Evolutionary conservation across 2,113 vertebrate genomes (phyloP).

Genomic region (Heteronetta atricapilla): DNA sequence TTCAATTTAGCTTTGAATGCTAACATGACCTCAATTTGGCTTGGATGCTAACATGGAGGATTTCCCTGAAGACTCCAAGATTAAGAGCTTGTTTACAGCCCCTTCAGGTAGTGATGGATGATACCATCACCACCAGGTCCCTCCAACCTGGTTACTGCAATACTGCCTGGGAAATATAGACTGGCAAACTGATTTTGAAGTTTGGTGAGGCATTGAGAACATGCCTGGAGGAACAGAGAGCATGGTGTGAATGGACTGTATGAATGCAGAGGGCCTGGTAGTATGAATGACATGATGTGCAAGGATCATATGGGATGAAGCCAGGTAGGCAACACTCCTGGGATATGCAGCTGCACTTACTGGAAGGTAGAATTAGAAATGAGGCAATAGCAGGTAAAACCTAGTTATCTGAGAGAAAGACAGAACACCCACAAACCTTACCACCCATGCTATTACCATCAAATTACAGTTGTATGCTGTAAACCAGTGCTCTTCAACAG

Average conservation of each 20-base stretch:
- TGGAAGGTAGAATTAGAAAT: not conserved
- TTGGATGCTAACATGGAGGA: constrained; percentile 11
- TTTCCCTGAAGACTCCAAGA: not conserved
- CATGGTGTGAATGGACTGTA: not conserved
- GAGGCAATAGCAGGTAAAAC: not conserved
- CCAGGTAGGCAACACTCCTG: not conserved
- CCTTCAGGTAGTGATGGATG: constrained; percentile 23
- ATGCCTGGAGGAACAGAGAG: not conserved
- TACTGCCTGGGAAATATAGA: not conserved
- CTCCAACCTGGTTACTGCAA: not conserved
- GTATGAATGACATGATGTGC: not conserved
- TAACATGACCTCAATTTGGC: not conserved
- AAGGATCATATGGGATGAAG: not conserved
- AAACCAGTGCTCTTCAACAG: not conserved
- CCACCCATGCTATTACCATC: fast-evolving
- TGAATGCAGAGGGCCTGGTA: not conserved
- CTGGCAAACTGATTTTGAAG: not conserved
- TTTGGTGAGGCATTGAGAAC: not conserved
- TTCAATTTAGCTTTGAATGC: constrained; percentile 17
- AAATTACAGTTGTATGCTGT: not conserved
- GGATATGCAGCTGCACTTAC: not conserved
- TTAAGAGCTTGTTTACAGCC: not conserved
- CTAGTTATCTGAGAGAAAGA: fast-evolving
- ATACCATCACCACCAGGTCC: not conserved
- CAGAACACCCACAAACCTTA: not conserved